Conservation (phyloP, 2,113 vertebrate species). For the Chitala chitala region DNA sequence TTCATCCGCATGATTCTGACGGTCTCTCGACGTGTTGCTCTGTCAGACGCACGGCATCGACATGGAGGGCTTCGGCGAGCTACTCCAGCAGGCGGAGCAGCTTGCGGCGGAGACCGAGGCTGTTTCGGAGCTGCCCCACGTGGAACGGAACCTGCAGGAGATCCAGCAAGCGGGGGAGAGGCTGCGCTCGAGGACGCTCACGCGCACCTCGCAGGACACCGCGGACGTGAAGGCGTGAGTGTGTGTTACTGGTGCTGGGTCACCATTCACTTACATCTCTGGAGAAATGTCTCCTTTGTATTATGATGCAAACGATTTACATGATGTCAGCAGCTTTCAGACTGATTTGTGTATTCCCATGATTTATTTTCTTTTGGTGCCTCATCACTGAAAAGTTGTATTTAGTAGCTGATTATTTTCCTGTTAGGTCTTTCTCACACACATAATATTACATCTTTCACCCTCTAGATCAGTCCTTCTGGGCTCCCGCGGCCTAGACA, state of each 20-base stretch:
- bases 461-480: conserved; percentile 82
- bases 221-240: conserved; percentile 96
- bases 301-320: no score
- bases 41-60: conserved; percentile 67
- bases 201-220: conserved; percentile 90
- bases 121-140: conserved; percentile 87
- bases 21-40: background rate
- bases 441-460: background rate
- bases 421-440: background rate
- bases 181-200: conserved; percentile 86
- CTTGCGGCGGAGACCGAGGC: conserved; percentile 94
- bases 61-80: conserved; percentile 87
- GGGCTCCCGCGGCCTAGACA: conserved; percentile 88
- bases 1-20: no score
- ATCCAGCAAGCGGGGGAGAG: conserved; percentile 94
- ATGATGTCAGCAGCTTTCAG: no score
- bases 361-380: no score
- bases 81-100: conserved; percentile 95
- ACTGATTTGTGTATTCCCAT: no score
- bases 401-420: no score
- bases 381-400: no score
- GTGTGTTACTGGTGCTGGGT: no score
- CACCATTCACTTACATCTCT: no score
- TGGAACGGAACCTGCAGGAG: conserved; percentile 91
- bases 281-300: no score